Base-by-base conservation (phyloP, 2,113 vertebrate genomes). In the Tragelaphus strepsiceros region DNA sequence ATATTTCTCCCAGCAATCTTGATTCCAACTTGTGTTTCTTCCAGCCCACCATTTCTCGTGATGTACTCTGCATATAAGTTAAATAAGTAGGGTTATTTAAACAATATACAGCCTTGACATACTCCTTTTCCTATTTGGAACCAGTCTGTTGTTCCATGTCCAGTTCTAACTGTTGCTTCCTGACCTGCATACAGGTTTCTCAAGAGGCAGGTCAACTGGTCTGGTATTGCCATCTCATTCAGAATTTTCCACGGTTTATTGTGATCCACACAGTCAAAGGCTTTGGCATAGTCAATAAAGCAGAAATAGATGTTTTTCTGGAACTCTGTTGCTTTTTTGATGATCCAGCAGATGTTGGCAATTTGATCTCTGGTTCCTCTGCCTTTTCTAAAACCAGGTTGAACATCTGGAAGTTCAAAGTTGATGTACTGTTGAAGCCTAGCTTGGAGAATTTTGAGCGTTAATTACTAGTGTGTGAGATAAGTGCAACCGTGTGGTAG, bases 21-120 rank as follows among this genome's bases (percentile, higher is more conserved):
- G 7, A n/a, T 67, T 19, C 32, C 32, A n/a, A 7, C 7, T 67
- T 67, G 3, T 67, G 32, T 1, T 67, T 67, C 62, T 1, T 19
- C 62, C 32, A 67, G 32, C 16, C 32, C 62, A 67, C 7, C 1
- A 2, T 67, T 67, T n/a, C 16, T 67, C 32, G 10, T n/a, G 16
- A n/a, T 67, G 32, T n/a, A 19, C 62, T n/a, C 62, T n/a, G 32
- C 32, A 67, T 67, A 67, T 4, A 67, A 67, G 62, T n/a, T 67
- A 67, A n/a, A 67, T 67, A 67, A 67, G 32, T 2, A 19, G 7
- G 61, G 62, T n/a, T 58, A 58, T 58, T 58, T 58, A 58, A 9
- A n/a, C 32, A n/a, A 67, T 19, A n/a, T 5, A 67, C 32, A n/a
- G 64, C 16, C 7, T n/a, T 67, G 32, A 19, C 0, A 0, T n/a